Evolutionary conservation across 2,797 vertebrate genomes (phyloP), one percentile per base, ranked within the genome.

Genomic region (Rhadinocentrus ornatus): DNA sequence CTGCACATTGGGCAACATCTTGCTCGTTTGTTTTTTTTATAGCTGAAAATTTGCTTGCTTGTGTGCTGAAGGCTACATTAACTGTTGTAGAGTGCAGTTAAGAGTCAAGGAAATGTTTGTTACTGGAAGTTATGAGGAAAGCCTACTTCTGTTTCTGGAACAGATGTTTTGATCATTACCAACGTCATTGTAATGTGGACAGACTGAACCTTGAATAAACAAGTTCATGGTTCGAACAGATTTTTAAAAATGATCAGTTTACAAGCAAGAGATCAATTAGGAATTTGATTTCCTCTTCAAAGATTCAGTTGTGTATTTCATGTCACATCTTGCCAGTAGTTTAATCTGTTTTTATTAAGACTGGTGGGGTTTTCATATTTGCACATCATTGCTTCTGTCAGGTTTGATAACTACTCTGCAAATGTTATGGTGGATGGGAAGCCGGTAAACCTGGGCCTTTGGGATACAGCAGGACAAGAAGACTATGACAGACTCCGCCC

Each of bases 341-440:
- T 8, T 62, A 2, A 52, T 52, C 6, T 3, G 8, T 62, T 50
- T 13, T 31, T 26, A 6, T 61, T 16, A 13, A 52, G 27, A 5
- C 2, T 35, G 6, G 24, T 32, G 26, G 5, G n/a, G 41, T 73
- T 37, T 15, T 5, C 6, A 71, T 6, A 63, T 62, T 60, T 20
- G 29, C 34, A 27, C 11, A 15, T 70, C 5, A 2, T 50, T 13
- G 0, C 48, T 46, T 56, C 44, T 39, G 0, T 70, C 86, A 99
- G 98, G 84, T 99, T 99, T 55, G 98, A 99, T 92, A 99, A 99
- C 93, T 99, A 99, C 81, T 99, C 98, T 39, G 98, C 98, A 86
- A 99, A 99, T 95, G 98, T 99, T 71, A 99, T 99, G 98, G 98
- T 99, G 68, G 98, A 99, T 80, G 97, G 98, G 16, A 99, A 99